A percentile compares a stretch with the other conserved stretches of the same genome.
These are phyloP conservation scores for Drosophila anomalata DNA, from an alignment of 2,888 invertebrate species.

Conservation along the genomic window DNA sequence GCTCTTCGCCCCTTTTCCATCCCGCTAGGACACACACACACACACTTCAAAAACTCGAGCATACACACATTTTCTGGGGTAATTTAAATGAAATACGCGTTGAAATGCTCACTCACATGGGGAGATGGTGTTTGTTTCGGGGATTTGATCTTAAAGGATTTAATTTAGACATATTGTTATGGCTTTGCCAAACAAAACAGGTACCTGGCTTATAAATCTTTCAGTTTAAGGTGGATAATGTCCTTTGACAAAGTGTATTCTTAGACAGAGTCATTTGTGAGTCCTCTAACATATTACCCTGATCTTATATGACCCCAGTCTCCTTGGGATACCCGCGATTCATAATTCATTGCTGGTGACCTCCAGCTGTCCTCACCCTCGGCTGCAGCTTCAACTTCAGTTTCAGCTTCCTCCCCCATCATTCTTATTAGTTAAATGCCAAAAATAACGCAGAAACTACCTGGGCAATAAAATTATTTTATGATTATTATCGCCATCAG, in stretches of 20 bases:
- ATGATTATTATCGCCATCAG: slow-evolving; percentile 72
- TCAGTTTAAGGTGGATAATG: background rate
- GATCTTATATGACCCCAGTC: too few species aligned
- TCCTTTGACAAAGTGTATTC: background rate
- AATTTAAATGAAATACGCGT: slow-evolving; percentile 74
- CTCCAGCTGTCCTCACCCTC: slow-evolving; percentile 22
- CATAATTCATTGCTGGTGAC: slow-evolving; percentile 25
- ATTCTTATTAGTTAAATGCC: slow-evolving; percentile 72
- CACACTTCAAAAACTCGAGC: slow-evolving; percentile 17
- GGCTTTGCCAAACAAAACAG: slow-evolving; percentile 28
- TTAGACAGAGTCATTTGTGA: background rate
- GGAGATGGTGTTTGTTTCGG: slow-evolving; percentile 21
- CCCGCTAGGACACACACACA: slow-evolving; percentile 48
- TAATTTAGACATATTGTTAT: slow-evolving; percentile 72
- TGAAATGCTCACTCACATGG: slow-evolving; percentile 50
- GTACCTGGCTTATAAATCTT: slow-evolving; percentile 54
- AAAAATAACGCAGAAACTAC: slow-evolving; percentile 39
- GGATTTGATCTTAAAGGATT: slow-evolving; percentile 69
- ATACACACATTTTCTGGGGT: slow-evolving; percentile 62
- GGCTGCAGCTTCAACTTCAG: slow-evolving; percentile 8
- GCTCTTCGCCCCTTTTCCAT: slow-evolving; percentile 5
- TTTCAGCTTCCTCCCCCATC: slow-evolving; percentile 6
- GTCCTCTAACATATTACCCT: too few species aligned
- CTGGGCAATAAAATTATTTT: slow-evolving; percentile 70
- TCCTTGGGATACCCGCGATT: slow-evolving; percentile 19